Conservation (phyloP, 2,797 vertebrate genomes). For the Sitta carolinensis region DNA sequence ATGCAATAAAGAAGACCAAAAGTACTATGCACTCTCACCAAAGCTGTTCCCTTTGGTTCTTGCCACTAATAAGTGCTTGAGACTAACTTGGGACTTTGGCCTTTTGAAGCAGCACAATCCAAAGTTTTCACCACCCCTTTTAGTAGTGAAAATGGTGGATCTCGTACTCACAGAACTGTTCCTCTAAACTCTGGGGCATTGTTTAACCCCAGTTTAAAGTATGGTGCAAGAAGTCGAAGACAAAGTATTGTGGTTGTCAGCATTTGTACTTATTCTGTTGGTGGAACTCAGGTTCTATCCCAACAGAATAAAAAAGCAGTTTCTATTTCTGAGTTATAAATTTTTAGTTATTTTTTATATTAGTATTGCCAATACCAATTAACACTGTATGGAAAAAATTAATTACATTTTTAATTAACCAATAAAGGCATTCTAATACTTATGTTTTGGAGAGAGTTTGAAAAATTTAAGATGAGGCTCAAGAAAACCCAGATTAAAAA, state of each 20-base stretch:
- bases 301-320: neutral
- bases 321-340: neutral
- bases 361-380: neutral
- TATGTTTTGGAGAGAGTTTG: neutral
- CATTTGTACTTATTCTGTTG: neutral
- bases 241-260: neutral
- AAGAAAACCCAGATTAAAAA: neutral
- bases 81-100: neutral
- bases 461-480: neutral
- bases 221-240: neutral
- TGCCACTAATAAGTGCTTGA: neutral
- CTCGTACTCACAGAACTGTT: neutral
- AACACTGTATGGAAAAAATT: neutral
- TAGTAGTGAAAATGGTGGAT: neutral
- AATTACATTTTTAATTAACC: neutral
- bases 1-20: neutral
- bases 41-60: neutral
- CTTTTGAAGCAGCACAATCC: neutral
- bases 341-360: neutral
- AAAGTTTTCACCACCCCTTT: neutral
- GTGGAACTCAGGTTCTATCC: neutral
- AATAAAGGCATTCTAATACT: neutral
- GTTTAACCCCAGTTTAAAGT: neutral
- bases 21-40: neutral
- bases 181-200: neutral